Percentiles rank a stretch among this genome's conserved stretches.
phyloP scores from a whole-genome alignment of 2,797 vertebrate species.

The Alosa sapidissima region DNA sequence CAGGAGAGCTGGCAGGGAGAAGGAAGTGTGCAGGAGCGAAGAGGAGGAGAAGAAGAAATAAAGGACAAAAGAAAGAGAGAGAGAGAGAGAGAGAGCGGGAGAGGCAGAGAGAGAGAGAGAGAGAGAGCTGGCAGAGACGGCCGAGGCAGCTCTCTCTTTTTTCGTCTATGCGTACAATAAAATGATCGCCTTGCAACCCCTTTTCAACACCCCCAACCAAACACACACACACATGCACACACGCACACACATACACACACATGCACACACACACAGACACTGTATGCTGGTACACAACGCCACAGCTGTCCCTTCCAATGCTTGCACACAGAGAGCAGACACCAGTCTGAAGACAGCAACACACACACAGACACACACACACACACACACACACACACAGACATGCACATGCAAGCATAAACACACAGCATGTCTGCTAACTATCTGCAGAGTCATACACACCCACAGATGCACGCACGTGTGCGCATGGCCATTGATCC shows the following conservation, averaged over 20 bases:
- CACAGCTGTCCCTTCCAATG: not conserved
- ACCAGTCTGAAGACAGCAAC: constrained; percentile 16
- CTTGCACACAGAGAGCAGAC: constrained; percentile 11
- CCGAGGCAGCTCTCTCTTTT: not conserved
- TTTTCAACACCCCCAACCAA: constrained; percentile 20
- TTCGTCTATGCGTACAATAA: constrained; percentile 22
- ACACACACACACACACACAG: constrained; percentile 28
- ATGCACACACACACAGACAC: constrained; percentile 25
- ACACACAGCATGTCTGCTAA: constrained; percentile 53
- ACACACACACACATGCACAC: constrained; percentile 32
- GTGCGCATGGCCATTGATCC: constrained; percentile 58
- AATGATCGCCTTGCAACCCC: constrained; percentile 17
- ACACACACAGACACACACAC: constrained; percentile 18
- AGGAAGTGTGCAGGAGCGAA: constrained; percentile 43
- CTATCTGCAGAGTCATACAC: constrained; percentile 28
- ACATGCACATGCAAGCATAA: constrained; percentile 20
- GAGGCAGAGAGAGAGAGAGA: not conserved
- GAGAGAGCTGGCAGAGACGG: not conserved
- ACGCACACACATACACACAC: constrained; percentile 21
- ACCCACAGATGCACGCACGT: constrained; percentile 3
- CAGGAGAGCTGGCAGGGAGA: constrained; percentile 61
- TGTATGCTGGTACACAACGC: not conserved
- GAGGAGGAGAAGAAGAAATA: constrained; percentile 18
- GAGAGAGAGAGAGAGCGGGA: not conserved
- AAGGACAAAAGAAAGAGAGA: constrained; percentile 34